These are phyloP conservation scores for Trachymyrmex septentrionalis DNA, from an alignment of 1,140 invertebrate species.

Conservation along the genomic window DNA sequence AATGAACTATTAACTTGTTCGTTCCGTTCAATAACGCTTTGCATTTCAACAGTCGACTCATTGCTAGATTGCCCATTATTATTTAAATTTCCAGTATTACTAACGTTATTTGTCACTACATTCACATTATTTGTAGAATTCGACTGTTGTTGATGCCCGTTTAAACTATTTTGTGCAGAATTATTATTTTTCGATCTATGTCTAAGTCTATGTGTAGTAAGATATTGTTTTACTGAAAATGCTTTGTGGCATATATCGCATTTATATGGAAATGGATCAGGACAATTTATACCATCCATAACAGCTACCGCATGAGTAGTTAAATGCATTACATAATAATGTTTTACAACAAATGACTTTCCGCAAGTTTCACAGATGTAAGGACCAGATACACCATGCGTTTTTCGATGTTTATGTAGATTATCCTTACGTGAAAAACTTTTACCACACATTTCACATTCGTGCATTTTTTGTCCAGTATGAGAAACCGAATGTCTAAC, in stretches of 20 bases:
- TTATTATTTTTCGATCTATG: conserved; percentile 84
- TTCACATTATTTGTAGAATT: conserved; percentile 56
- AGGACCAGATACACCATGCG: conserved; percentile 89
- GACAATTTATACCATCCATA: conserved; percentile 76
- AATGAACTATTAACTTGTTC: conserved; percentile 79
- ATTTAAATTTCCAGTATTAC: conserved; percentile 64
- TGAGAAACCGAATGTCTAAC: conserved; percentile 92
- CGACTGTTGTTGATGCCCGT: conserved; percentile 69
- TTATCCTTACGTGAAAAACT: conserved; percentile 93
- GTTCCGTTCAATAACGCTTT: conserved; percentile 81
- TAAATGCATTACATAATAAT: conserved; percentile 89
- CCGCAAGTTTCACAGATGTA: conserved; percentile 91
- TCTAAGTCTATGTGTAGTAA: conserved; percentile 85
- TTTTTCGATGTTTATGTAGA: conserved; percentile 90
- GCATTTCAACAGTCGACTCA: conserved; percentile 82
- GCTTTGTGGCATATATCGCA: conserved; percentile 88
- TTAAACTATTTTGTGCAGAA: conserved; percentile 66
- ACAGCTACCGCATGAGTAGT: conserved; percentile 84
- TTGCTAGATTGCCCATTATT: conserved; percentile 77
- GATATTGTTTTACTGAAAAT: conserved; percentile 86
- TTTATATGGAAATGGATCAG: conserved; percentile 86
- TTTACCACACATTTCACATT: conserved; percentile 92
- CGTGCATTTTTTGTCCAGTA: conserved; percentile 91
- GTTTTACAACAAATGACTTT: conserved; percentile 91
- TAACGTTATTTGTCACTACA: conserved; percentile 66